These are phyloP conservation scores for Nannobrachium achirus DNA, from an alignment of 2,113 vertebrate genomes.

Conservation along the genomic window DNA sequence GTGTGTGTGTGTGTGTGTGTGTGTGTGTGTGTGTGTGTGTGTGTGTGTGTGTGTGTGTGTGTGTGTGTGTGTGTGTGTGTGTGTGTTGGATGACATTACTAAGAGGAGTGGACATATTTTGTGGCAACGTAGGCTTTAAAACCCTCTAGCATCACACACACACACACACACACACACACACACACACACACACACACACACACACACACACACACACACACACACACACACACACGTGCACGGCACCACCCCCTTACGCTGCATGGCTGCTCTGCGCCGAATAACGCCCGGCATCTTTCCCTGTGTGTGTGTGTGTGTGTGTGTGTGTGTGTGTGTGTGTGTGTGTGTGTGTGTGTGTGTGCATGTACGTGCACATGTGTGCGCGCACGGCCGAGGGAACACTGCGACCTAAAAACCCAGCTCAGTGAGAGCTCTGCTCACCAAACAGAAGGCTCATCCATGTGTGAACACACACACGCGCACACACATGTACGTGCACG, in stretches of 20 bases:
- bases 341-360: conserved; percentile 23
- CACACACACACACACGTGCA: conserved; percentile 2
- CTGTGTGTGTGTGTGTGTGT: conserved; percentile 27
- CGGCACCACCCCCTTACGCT: conserved; percentile 39
- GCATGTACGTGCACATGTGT: conserved; percentile 30
- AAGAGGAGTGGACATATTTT: conserved; percentile 71
- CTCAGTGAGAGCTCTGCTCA: conserved; percentile 70
- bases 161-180: conserved; percentile 28
- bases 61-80: conserved; percentile 21
- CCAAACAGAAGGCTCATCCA: conserved; percentile 77
- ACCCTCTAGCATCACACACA: conserved; percentile 19
- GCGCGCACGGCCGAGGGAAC: conserved; percentile 59
- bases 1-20: conserved; percentile 23
- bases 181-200: conserved; percentile 19
- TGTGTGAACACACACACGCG: conserved; percentile 68
- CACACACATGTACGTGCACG: conserved; percentile 20
- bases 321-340: conserved; percentile 16
- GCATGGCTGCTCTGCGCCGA: conserved; percentile 26
- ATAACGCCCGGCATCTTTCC: conserved; percentile 64
- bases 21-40: not conserved
- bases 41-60: conserved; percentile 10
- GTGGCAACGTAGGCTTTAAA: conserved; percentile 59
- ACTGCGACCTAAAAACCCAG: conserved; percentile 78
- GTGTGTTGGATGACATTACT: conserved; percentile 66
- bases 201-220: conserved; percentile 7